A percentile compares a stretch with the other conserved stretches of the same genome.
Conservation (phyloP, 2,797 vertebrate species). For the Oophaga sylvatica region DNA sequence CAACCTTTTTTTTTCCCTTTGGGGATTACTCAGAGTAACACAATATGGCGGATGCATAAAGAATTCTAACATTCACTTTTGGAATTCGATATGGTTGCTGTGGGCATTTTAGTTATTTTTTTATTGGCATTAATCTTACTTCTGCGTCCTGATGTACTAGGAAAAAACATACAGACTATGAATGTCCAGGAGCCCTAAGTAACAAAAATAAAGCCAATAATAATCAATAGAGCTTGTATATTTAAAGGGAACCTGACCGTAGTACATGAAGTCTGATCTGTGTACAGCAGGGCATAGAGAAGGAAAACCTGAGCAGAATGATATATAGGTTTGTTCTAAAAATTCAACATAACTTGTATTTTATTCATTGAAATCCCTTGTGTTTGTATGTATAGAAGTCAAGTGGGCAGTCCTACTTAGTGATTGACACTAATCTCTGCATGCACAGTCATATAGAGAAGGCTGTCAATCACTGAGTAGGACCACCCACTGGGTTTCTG, state of each 20-base stretch:
- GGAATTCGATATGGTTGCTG: not conserved
- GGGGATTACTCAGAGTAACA: not conserved
- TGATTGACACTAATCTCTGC: no score
- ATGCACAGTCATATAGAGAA: no score
- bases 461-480: no score
- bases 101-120: not conserved
- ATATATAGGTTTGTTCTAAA: no score
- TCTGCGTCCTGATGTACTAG: not conserved
- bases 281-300: no score
- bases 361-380: no score
- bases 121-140: not conserved
- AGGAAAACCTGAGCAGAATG: no score
- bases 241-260: not conserved
- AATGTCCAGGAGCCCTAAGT: not conserved
- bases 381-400: no score
- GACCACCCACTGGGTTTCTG: no score
- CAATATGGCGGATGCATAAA: not conserved
- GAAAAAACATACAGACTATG: not conserved
- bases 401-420: no score
- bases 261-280: no score
- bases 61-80: not conserved
- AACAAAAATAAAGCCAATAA: not conserved
- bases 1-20: not conserved
- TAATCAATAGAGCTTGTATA: not conserved
- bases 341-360: no score